phyloP scores from a whole-genome alignment of 2,113 vertebrate genomes.

The Phyllostomus discolor region DNA sequence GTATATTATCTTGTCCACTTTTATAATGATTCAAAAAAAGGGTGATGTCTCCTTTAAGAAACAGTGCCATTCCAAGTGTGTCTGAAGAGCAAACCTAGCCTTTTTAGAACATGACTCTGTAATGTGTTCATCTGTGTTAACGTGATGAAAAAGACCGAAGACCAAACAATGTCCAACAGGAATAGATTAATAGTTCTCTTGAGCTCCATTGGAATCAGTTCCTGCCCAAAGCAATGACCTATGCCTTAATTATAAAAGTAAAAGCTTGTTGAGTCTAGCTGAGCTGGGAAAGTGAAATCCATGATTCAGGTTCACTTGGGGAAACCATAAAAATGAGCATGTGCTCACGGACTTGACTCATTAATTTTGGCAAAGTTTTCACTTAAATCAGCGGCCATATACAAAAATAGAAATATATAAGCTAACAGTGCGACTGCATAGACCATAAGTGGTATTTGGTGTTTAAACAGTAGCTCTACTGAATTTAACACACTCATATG shows the following conservation, averaged over 20 bases:
- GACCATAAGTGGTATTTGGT: not conserved
- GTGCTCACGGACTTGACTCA: not conserved
- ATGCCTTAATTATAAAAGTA: not conserved
- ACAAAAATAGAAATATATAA: not conserved
- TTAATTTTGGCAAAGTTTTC: conserved; percentile 17
- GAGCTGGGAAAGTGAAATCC: not conserved
- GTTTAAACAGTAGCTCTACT: not conserved
- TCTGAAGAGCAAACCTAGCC: not conserved
- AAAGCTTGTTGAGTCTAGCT: conserved; percentile 13
- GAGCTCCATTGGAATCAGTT: not conserved
- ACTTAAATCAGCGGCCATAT: not conserved
- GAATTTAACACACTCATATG: not conserved
- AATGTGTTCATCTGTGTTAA: not conserved
- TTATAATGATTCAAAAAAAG: not conserved
- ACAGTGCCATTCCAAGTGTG: not conserved
- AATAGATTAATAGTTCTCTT: not conserved
- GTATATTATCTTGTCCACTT: not conserved
- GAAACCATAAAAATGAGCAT: conserved; percentile 22
- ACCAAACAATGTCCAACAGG: not conserved
- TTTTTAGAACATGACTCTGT: not conserved
- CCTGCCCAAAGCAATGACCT: not conserved
- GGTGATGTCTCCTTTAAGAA: not conserved
- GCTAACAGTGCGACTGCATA: not conserved
- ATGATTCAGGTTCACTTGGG: not conserved
- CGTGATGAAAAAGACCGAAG: not conserved